A percentile compares a stretch with the other conserved stretches of the same genome.
These are phyloP conservation scores for Cheilosia urbana DNA, from an alignment of 2,888 invertebrate species.

Conservation along the genomic window DNA sequence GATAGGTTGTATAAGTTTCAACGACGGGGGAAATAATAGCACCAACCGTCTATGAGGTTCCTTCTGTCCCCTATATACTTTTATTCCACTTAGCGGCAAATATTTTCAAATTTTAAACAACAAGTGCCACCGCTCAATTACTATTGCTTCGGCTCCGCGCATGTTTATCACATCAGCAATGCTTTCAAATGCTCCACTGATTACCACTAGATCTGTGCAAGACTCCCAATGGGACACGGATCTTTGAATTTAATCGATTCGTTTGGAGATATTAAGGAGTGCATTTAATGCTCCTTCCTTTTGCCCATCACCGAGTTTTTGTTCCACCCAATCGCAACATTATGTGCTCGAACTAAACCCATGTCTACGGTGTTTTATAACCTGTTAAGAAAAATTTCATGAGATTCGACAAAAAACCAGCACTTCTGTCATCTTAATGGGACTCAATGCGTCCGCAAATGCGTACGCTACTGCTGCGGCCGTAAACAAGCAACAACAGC, in stretches of 20 bases:
- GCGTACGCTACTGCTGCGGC: conserved; percentile 67
- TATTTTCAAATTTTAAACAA: too few relatives aligned
- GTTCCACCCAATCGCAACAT: conserved; percentile 72
- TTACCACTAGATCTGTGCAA: conserved; percentile 66
- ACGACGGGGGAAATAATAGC: too few relatives aligned
- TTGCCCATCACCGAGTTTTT: conserved; percentile 72
- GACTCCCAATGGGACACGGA: conserved; percentile 64
- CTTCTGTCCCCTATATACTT: too few relatives aligned
- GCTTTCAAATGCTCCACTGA: conserved; percentile 34
- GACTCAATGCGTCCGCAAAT: conserved; percentile 64
- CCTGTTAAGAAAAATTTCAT: conserved; percentile 75
- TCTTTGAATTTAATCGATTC: conserved; percentile 75
- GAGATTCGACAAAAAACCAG: conserved; percentile 61
- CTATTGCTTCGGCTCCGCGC: too few relatives aligned
- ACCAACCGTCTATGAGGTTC: too few relatives aligned
- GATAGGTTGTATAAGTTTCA: too few relatives aligned
- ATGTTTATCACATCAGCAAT: too few relatives aligned
- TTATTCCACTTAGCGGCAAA: too few relatives aligned
- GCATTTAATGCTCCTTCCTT: conserved; percentile 74
- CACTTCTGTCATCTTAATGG: conserved; percentile 74
- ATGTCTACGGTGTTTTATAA: conserved; percentile 75
- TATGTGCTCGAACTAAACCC: conserved; percentile 71
- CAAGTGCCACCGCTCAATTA: too few relatives aligned
- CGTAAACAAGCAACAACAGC: conserved; percentile 64
- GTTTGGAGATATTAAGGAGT: conserved; percentile 75